phyloP scores from a whole-genome alignment of 1,140 invertebrate genomes.

The Heliconius eleuchia region DNA sequence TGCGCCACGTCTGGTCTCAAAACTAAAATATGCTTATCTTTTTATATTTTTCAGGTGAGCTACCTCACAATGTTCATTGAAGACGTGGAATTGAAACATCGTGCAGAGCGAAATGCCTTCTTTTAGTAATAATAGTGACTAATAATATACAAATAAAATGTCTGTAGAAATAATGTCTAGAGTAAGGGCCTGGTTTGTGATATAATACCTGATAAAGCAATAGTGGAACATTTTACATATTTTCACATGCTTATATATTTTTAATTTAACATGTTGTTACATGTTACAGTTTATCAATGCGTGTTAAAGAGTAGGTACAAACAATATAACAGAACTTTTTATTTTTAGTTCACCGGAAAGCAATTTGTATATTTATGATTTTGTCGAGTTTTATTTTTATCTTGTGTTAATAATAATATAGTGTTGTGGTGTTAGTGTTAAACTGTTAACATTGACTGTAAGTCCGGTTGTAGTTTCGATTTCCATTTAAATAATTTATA shows the following conservation, averaged over 20 bases:
- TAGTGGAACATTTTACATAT: not conserved
- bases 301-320: not conserved
- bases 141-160: not conserved
- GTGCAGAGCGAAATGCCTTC: not conserved
- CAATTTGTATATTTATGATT: not conserved
- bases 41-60: not conserved
- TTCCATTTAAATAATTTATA: too few relatives aligned
- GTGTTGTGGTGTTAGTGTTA: not conserved
- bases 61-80: not conserved
- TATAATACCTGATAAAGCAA: not conserved
- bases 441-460: too few relatives aligned
- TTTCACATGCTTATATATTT: not conserved
- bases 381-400: not conserved
- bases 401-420: not conserved
- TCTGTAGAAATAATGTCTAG: not conserved
- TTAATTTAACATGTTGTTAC: not conserved
- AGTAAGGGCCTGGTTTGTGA: conserved; percentile 8
- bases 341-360: not conserved
- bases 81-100: conserved; percentile 1
- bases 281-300: not conserved
- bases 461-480: too few relatives aligned
- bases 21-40: not conserved
- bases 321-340: not conserved
- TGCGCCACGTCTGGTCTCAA: too few relatives aligned
- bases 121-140: not conserved